Percentiles rank a stretch among this genome's conserved stretches.
These are phyloP conservation scores for Musca vetustissima DNA, from an alignment of 1,140 invertebrate genomes.

Conservation along the genomic window DNA sequence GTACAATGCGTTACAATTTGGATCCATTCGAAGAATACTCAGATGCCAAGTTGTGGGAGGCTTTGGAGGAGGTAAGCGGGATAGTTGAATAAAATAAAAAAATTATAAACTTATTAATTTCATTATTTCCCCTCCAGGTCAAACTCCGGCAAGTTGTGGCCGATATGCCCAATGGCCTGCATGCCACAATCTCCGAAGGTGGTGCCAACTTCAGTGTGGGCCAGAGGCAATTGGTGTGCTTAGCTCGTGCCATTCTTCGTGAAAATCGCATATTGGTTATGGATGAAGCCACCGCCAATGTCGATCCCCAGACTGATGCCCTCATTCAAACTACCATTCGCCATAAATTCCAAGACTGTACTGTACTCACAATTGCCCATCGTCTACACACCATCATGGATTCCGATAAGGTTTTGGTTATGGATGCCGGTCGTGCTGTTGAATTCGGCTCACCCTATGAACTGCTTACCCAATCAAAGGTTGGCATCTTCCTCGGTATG, in stretches of 20 bases:
- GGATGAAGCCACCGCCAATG: slow-evolving; percentile 74
- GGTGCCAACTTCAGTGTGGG: slow-evolving; percentile 81
- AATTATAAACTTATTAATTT: slow-evolving; percentile 38
- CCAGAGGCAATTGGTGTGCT: slow-evolving; percentile 76
- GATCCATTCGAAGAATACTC: slow-evolving; percentile 75
- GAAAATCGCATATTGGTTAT: slow-evolving; percentile 75
- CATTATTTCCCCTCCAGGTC: slow-evolving; percentile 41
- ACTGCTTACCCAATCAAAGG: slow-evolving; percentile 57
- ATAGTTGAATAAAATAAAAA: not conserved
- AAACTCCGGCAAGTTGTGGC: slow-evolving; percentile 69
- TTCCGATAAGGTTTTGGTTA: slow-evolving; percentile 63
- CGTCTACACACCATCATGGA: slow-evolving; percentile 78
- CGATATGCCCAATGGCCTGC: slow-evolving; percentile 66
- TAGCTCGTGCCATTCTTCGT: slow-evolving; percentile 77
- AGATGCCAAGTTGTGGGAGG: slow-evolving; percentile 78
- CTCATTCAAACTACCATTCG: slow-evolving; percentile 73
- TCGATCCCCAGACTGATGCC: slow-evolving; percentile 71
- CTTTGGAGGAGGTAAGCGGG: slow-evolving; percentile 74
- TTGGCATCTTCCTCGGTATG: slow-evolving; percentile 63
- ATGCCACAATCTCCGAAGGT: slow-evolving; percentile 71
- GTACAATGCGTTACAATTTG: slow-evolving; percentile 72
- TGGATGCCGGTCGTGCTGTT: slow-evolving; percentile 62
- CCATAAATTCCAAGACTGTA: slow-evolving; percentile 72
- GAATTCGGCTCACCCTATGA: slow-evolving; percentile 68
- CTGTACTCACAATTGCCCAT: slow-evolving; percentile 85